Percentiles rank a stretch among this genome's conserved stretches.
Conservation (phyloP, 2,888 invertebrate species). For the Polydrusus tereticollis region DNA sequence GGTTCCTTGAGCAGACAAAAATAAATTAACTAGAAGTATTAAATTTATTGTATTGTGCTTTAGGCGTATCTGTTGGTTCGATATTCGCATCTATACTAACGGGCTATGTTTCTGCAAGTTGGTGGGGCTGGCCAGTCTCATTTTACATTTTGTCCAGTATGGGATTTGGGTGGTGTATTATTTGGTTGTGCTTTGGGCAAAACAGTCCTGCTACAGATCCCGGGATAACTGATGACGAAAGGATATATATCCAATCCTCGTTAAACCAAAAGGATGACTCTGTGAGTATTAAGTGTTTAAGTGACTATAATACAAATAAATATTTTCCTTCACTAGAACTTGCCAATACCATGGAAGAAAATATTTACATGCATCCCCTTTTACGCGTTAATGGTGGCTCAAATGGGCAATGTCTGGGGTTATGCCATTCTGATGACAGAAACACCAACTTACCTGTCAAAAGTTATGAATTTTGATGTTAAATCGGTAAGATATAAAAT, state of each 20-base stretch:
- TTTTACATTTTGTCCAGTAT: constrained; percentile 78
- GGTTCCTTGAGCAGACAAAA: background rate
- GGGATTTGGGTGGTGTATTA: constrained; percentile 72
- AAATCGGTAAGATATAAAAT: constrained; percentile 33
- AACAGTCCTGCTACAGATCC: constrained; percentile 73
- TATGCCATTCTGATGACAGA: constrained; percentile 33
- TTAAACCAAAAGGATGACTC: constrained; percentile 38
- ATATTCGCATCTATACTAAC: constrained; percentile 83
- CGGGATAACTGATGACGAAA: constrained; percentile 74
- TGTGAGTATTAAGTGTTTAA: background rate
- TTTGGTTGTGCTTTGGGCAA: constrained; percentile 74
- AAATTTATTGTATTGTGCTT: constrained; percentile 10
- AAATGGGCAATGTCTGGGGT: constrained; percentile 26
- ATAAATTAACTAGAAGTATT: background rate
- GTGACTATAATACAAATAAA: background rate
- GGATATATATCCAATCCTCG: constrained; percentile 69
- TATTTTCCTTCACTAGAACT: constrained; percentile 12
- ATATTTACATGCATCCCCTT: constrained; percentile 36
- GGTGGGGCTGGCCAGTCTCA: constrained; percentile 80
- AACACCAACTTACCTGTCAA: constrained; percentile 38
- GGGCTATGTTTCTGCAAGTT: constrained; percentile 76
- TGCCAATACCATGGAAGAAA: constrained; percentile 39
- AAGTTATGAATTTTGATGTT: constrained; percentile 36
- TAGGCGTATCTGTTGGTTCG: constrained; percentile 58
- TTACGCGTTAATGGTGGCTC: constrained; percentile 24